Base-by-base conservation (phyloP, 2,113 vertebrate genomes). In the Geococcyx californianus region DNA sequence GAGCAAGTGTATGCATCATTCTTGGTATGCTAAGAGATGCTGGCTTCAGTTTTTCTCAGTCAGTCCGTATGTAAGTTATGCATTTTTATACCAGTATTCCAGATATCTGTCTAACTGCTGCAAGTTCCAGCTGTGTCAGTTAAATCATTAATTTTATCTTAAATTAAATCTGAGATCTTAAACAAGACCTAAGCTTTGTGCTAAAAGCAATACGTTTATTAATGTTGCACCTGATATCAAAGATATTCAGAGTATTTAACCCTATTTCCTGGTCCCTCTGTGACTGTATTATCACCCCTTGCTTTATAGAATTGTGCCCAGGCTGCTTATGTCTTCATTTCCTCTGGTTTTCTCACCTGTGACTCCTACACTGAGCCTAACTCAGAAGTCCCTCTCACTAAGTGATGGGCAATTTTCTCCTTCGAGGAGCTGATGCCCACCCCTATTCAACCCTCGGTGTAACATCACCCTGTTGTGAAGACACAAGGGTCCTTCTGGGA, bases 401-500 rank as follows among this genome's bases (percentile, higher is more conserved):
- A 63, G 19, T 10, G 72, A 8, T 13, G 10, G 26, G 8, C 2
- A 24, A 38, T 12, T 60, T 77, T 6, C 7, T 64, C 29, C 34
- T 68, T 95, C 34, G 34, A 34, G 45, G 45, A 77, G 29, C 23
- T 81, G 45, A 47, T 25, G 7, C 29, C 54, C 10, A 0, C 34
- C 33, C 16, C 44, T 4, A 2, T 33, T 36, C 31, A 89, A 63
- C 33, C 0, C 0, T 1, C 76, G 24, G 7, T 89, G 20, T 63
- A 72, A 59, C 10, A 24, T 63, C 38, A 60, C 6, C 3, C 6
- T 31, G 9, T 33, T 36, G 16, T 86, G 56, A 76, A 33, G 51
- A 36, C n/a, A 13, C n/a, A 78, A 79, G 25, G 20, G 33, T 68
- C 23, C n/a, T 64, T 33, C 67, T 24, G 33, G 2, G 4, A 64